Percentiles rank a stretch among this genome's conserved stretches.
These are phyloP conservation scores for Sciurus vulgaris DNA, from an alignment of 2,797 vertebrate species.

Conservation along the genomic window DNA sequence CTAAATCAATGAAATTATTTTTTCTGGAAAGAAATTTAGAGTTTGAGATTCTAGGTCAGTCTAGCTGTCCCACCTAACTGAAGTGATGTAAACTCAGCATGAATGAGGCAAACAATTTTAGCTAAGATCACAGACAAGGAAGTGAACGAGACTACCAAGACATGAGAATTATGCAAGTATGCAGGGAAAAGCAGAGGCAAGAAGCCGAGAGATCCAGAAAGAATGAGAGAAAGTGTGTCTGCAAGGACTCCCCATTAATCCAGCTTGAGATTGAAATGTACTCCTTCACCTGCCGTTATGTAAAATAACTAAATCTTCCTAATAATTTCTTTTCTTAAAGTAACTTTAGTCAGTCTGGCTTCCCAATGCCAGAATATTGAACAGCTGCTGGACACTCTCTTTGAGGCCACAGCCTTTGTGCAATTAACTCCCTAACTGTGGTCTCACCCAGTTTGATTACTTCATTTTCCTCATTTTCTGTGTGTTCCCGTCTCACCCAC, in stretches of 20 bases:
- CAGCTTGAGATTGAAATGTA: not conserved
- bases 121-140: not conserved
- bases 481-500: accelerated
- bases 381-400: not conserved
- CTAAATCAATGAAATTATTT: not conserved
- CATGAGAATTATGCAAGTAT: not conserved
- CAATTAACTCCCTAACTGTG: not conserved
- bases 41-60: not conserved
- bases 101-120: not conserved
- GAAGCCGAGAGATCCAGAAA: not conserved
- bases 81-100: not conserved
- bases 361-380: not conserved
- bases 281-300: not conserved
- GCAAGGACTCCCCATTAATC: not conserved
- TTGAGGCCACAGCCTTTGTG: not conserved
- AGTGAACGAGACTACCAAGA: not conserved
- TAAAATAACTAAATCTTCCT: not conserved
- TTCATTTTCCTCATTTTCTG: not conserved
- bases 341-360: not conserved
- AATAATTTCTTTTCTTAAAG: not conserved
- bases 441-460: not conserved
- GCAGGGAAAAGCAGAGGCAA: not conserved
- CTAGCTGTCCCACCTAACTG: not conserved
- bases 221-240: accelerated
- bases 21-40: not conserved